These are phyloP conservation scores for Corythornis vintsioides DNA, from an alignment of 2,113 vertebrate genomes.

Conservation along the genomic window DNA sequence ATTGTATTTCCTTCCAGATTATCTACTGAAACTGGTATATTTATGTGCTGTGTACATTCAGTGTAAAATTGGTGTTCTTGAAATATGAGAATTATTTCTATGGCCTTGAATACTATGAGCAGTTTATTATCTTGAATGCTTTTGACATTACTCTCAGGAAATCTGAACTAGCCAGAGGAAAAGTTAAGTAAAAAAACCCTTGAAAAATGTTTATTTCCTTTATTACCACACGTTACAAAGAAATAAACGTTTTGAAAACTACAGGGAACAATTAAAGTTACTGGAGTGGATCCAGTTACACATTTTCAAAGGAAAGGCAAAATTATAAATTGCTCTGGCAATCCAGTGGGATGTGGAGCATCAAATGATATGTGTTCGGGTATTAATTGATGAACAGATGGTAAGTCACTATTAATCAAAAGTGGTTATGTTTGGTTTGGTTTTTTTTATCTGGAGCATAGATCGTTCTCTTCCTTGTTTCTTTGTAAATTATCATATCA, in stretches of 20 bases:
- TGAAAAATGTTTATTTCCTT: background rate
- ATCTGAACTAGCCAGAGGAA: background rate
- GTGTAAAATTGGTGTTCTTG: background rate
- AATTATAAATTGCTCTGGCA: background rate
- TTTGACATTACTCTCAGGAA: constrained; percentile 11
- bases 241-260: background rate
- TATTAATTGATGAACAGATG: background rate
- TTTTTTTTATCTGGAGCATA: background rate
- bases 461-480: background rate
- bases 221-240: background rate
- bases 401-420: background rate
- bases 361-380: background rate
- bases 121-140: background rate
- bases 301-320: constrained; percentile 27
- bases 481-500: background rate
- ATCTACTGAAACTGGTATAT: background rate
- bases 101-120: background rate
- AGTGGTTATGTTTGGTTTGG: background rate
- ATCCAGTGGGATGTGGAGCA: background rate
- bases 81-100: background rate
- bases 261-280: background rate
- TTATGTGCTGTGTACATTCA: rapidly evolving
- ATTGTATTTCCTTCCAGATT: background rate
- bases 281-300: background rate
- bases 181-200: background rate